These are phyloP conservation scores for Gambusia holbrooki DNA, from an alignment of 2,113 vertebrate species.

Conservation along the genomic window DNA sequence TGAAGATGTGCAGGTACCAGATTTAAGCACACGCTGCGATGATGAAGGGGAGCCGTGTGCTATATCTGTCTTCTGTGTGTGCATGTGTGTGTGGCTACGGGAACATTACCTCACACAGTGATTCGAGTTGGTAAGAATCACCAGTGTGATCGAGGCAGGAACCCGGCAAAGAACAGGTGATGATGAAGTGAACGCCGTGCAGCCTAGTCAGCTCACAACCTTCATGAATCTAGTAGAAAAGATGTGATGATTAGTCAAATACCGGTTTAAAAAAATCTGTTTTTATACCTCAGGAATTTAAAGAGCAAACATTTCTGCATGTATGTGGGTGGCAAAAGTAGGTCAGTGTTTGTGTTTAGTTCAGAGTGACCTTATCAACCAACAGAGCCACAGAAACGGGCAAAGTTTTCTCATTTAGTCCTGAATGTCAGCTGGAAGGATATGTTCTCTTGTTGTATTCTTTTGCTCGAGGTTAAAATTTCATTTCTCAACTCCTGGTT, in stretches of 20 bases:
- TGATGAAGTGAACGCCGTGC: background rate
- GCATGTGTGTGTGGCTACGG: background rate
- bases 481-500: too few relatives aligned
- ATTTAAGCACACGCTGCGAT: constrained; percentile 30
- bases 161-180: background rate
- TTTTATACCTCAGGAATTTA: too few relatives aligned
- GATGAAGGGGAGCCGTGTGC: constrained; percentile 4
- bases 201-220: background rate
- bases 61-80: constrained; percentile 26
- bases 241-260: background rate
- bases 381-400: too few relatives aligned
- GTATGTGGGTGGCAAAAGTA: too few relatives aligned
- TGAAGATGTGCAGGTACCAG: constrained; percentile 16
- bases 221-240: background rate
- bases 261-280: background rate
- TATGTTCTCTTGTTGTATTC: too few relatives aligned
- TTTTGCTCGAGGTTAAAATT: too few relatives aligned
- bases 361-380: too few relatives aligned
- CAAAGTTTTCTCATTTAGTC: too few relatives aligned
- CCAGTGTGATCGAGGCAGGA: background rate
- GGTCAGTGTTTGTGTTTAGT: too few relatives aligned
- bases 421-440: too few relatives aligned
- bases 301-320: too few relatives aligned
- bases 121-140: constrained; percentile 3
- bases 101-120: constrained; percentile 17